phyloP scores from a whole-genome alignment of 2,888 invertebrate species.

The Lampropteryx suffumata region DNA sequence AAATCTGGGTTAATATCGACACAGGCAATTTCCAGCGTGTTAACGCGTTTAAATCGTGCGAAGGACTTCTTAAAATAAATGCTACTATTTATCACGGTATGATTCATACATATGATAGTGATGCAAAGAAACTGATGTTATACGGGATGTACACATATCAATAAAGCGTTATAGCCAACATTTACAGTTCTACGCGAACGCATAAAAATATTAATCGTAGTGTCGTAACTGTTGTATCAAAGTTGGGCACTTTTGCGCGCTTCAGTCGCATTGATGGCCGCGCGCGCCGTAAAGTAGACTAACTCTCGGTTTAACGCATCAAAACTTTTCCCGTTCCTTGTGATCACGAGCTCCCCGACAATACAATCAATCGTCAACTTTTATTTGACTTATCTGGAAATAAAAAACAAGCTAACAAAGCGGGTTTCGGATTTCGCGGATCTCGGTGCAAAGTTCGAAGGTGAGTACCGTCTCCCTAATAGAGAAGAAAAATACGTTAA shows the following conservation, averaged over 20 bases:
- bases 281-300: conserved; percentile 50
- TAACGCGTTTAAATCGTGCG: conserved; percentile 68
- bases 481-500: conserved; percentile 83
- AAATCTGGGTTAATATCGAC: conserved; percentile 63
- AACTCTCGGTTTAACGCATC: conserved; percentile 60
- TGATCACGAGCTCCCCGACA: conserved; percentile 68
- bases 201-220: conserved; percentile 47
- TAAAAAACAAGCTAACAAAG: conserved; percentile 77
- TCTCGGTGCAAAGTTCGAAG: conserved; percentile 72
- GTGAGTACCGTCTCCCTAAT: conserved; percentile 78
- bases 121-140: conserved; percentile 51
- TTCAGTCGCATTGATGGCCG: conserved; percentile 46
- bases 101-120: conserved; percentile 67
- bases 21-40: conserved; percentile 66
- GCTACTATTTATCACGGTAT: conserved; percentile 65
- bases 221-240: conserved; percentile 50
- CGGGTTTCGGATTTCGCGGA: conserved; percentile 60
- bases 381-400: conserved; percentile 77
- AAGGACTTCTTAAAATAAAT: conserved; percentile 77
- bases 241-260: conserved; percentile 49
- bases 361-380: conserved; percentile 81
- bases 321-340: conserved; percentile 49
- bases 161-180: conserved; percentile 44
- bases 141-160: conserved; percentile 39
- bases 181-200: conserved; percentile 41